A percentile compares a stretch with the other conserved stretches of the same genome.
Conservation (phyloP, 35 echinoderm and acorn worm species). For the Lytechinus variegatus region DNA sequence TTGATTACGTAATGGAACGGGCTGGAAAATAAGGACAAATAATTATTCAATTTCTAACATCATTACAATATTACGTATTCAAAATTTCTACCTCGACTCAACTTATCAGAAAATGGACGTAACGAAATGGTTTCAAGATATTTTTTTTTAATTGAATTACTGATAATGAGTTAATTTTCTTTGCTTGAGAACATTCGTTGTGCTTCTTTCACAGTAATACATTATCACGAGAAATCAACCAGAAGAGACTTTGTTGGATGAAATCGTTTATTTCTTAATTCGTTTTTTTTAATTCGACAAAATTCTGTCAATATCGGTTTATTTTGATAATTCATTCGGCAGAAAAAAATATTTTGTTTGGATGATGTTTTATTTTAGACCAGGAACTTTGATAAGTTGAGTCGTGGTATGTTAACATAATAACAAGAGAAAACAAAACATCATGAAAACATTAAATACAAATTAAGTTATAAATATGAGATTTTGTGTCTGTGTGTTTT, state of each 20-base stretch:
- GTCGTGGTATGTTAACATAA: not conserved
- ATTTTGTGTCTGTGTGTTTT: not conserved
- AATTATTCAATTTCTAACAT: not conserved
- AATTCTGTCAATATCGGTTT: not conserved
- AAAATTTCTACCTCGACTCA: not conserved
- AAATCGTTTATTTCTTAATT: not conserved
- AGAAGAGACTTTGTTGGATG: too few relatives aligned
- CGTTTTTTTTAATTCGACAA: not conserved
- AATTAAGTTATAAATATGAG: not conserved
- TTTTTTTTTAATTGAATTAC: not conserved
- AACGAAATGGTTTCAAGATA: not conserved
- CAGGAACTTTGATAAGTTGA: not conserved
- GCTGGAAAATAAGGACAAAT: not conserved
- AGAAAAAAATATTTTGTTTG: too few relatives aligned
- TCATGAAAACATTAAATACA: constrained; percentile 14
- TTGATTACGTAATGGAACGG: not conserved
- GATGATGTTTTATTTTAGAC: too few relatives aligned
- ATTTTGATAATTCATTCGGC: not conserved
- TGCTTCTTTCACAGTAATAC: not conserved
- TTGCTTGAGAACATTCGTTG: not conserved
- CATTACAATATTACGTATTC: not conserved
- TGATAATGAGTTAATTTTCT: too few relatives aligned
- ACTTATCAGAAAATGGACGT: not conserved
- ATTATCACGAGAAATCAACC: too few relatives aligned
- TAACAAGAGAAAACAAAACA: constrained; percentile 5